Conservation (phyloP, 2,888 invertebrate species). For the Omphaloscelis lunosa region DNA sequence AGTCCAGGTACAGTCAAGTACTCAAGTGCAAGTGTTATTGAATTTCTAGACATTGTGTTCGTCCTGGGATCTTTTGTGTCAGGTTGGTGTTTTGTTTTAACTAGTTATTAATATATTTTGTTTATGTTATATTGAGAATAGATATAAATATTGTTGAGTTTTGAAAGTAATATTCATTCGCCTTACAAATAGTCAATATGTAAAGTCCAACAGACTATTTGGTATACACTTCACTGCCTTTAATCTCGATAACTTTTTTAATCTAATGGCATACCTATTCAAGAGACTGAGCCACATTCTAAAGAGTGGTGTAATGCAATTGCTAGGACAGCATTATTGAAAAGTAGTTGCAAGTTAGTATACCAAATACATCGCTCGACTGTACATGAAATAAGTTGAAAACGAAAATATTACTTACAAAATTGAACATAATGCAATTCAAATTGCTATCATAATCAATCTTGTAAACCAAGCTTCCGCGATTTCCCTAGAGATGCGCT, state of each 20-base stretch:
- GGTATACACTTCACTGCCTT: background rate
- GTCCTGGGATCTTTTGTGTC: slow-evolving; percentile 59
- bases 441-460: background rate
- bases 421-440: background rate
- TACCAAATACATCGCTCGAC: background rate
- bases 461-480: background rate
- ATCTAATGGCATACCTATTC: background rate
- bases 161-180: background rate
- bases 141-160: background rate
- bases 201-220: background rate
- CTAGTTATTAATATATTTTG: background rate
- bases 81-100: slow-evolving; percentile 58
- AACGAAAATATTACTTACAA: background rate
- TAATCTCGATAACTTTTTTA: background rate
- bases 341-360: background rate
- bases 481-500: slow-evolving; percentile 20
- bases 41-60: slow-evolving; percentile 57
- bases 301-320: background rate
- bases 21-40: slow-evolving; percentile 56
- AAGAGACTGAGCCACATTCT: no score
- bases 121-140: slow-evolving; percentile 5
- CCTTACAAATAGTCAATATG: no score
- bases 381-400: background rate
- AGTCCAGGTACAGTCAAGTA: slow-evolving; percentile 1
- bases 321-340: background rate